Evolutionary conservation across 2,113 vertebrate species (phyloP).

Genomic region (Rutilus rutilus): DNA sequence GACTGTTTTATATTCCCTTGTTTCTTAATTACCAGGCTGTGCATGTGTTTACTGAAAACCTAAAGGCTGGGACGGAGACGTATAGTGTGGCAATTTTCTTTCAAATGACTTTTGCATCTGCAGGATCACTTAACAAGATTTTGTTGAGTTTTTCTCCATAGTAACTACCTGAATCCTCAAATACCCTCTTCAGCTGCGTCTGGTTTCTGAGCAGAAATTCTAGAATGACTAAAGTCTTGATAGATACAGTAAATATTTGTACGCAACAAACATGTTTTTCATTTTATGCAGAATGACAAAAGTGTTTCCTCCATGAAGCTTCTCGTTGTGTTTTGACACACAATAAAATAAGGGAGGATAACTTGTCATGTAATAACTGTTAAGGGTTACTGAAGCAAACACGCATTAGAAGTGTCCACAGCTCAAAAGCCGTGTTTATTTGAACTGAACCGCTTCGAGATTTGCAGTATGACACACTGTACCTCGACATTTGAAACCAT

Average conservation of each 20-base stretch:
- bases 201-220: neutral
- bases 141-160: conserved; percentile 24
- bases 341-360: conserved; percentile 1
- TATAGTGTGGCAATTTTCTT: neutral
- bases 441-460: neutral
- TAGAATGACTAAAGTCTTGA: neutral
- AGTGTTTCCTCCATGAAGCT: neutral
- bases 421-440: neutral
- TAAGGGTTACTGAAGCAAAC: neutral
- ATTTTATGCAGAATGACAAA: conserved; percentile 22
- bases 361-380: conserved; percentile 8
- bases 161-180: conserved; percentile 19
- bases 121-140: neutral
- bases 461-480: neutral
- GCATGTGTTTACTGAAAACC: neutral
- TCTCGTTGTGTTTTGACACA: conserved; percentile 30
- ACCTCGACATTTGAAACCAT: neutral
- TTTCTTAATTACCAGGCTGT: conserved; percentile 23
- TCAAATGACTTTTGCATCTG: conserved; percentile 8
- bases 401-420: neutral
- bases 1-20: conserved; percentile 53
- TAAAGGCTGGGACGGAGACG: neutral
- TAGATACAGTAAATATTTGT: neutral
- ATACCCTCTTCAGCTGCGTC: neutral
- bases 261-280: conserved; percentile 25